Evolutionary conservation across 2,888 invertebrate species (phyloP).

Genomic region (Drosophila paracracens): DNA sequence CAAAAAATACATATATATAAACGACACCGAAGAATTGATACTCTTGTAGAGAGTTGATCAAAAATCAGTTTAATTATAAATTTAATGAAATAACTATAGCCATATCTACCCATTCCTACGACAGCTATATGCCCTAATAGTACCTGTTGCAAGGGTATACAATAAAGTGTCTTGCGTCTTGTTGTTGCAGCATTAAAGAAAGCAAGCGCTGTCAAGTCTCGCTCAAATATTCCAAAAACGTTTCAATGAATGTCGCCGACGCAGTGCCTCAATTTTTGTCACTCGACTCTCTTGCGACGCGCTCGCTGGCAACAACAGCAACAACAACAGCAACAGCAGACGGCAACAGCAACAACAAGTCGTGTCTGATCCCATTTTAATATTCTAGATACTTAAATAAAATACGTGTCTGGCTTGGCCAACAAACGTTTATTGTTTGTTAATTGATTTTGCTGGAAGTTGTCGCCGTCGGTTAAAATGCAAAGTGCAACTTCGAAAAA

Average conservation of each 20-base stretch:
- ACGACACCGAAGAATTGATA: background rate
- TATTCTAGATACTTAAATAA: slow-evolving; percentile 85
- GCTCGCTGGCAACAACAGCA: background rate
- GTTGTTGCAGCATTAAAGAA: slow-evolving; percentile 41
- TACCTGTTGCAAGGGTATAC: background rate
- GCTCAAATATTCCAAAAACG: slow-evolving; percentile 76
- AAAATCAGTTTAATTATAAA: too few species aligned
- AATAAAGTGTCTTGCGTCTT: slow-evolving; percentile 26
- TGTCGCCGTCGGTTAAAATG: slow-evolving; percentile 69
- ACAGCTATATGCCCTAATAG: background rate
- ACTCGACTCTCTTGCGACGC: slow-evolving; percentile 32
- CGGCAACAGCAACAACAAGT: slow-evolving; percentile 35
- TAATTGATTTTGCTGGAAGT: slow-evolving; percentile 80
- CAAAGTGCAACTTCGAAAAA: slow-evolving; percentile 73
- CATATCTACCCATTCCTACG: background rate
- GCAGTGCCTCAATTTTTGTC: slow-evolving; percentile 76
- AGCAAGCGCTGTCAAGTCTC: slow-evolving; percentile 24
- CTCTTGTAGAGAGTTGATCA: background rate
- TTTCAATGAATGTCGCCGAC: slow-evolving; percentile 80
- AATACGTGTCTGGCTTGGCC: slow-evolving; percentile 83
- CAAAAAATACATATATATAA: background rate
- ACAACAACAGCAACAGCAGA: slow-evolving; percentile 1
- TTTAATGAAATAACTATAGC: background rate
- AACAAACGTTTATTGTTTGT: slow-evolving; percentile 83
- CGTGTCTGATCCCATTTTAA: slow-evolving; percentile 85